Conservation (phyloP, 2,888 invertebrate genomes). For the Heliconius ethilla region DNA sequence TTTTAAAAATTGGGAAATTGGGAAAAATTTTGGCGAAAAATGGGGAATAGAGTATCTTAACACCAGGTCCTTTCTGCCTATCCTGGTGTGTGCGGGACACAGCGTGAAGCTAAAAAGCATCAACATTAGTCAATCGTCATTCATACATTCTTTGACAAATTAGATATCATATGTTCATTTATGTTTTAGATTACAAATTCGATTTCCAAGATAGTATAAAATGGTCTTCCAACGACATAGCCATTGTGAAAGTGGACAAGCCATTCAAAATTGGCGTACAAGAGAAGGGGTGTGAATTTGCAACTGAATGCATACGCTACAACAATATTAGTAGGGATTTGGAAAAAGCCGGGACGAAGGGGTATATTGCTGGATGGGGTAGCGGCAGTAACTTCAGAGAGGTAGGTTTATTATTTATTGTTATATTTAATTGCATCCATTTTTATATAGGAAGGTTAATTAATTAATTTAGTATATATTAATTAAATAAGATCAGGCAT, state of each 20-base stretch:
- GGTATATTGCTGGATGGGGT: conserved; percentile 75
- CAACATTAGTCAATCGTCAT: no score
- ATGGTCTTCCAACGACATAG: conserved; percentile 78
- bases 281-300: conserved; percentile 71
- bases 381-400: conserved; percentile 74
- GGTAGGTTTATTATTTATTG: conserved; percentile 50
- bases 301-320: conserved; percentile 60
- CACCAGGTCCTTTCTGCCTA: no score
- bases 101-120: no score
- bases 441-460: not conserved
- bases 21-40: no score
- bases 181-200: no score
- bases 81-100: no score
- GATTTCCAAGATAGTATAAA: conserved; percentile 73
- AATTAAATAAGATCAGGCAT: not conserved
- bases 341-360: conserved; percentile 73
- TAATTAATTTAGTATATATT: not conserved
- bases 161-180: no score
- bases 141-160: not conserved
- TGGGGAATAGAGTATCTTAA: no score
- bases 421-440: not conserved
- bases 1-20: no score
- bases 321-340: conserved; percentile 73
- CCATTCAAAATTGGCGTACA: conserved; percentile 68
- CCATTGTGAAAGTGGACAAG: conserved; percentile 73